Evolutionary conservation across 2,113 vertebrate species (phyloP).

Genomic region (Semnornis frantzii): DNA sequence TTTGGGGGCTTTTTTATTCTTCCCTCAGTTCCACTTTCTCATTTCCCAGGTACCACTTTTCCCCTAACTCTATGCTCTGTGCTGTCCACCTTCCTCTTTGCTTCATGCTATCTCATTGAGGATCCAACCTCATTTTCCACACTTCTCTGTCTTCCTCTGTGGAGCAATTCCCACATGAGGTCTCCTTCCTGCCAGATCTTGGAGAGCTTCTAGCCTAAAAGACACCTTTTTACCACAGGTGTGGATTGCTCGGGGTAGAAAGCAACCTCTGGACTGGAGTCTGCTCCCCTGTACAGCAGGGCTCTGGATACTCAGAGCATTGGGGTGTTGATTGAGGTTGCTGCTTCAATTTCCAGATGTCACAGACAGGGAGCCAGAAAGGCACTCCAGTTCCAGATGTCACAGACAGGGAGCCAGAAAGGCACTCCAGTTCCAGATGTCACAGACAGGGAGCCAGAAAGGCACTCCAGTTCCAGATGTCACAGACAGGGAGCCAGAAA

Average conservation of each 20-base stretch:
- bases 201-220: background rate
- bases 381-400: no score
- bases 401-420: background rate
- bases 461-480: no score
- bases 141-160: background rate
- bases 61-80: background rate
- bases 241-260: background rate
- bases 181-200: background rate
- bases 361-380: background rate
- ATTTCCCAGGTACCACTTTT: background rate
- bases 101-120: background rate
- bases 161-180: fast-evolving
- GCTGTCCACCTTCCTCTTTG: background rate
- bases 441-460: background rate
- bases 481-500: background rate
- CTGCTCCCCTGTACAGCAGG: background rate
- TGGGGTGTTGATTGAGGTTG: no score
- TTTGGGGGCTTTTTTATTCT: background rate
- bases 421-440: no score
- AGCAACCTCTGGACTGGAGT: background rate
- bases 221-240: background rate
- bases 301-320: background rate
- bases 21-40: background rate
- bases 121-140: background rate
- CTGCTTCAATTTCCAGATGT: background rate